These are phyloP conservation scores for Oreohelix idahoensis DNA, from an alignment of 1,140 invertebrate species.

Conservation along the genomic window DNA sequence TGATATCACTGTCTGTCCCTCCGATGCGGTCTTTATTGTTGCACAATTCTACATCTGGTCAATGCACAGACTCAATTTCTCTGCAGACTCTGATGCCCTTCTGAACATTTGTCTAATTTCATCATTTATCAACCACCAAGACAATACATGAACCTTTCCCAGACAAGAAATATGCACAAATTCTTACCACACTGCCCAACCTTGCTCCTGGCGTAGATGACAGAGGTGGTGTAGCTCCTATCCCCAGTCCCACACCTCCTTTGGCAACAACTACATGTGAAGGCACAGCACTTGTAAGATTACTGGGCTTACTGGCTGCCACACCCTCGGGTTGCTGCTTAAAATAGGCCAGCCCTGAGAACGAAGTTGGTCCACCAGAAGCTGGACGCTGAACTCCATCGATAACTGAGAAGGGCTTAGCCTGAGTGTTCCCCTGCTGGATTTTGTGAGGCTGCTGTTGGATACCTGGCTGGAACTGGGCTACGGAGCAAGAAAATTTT, in stretches of 20 bases:
- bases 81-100: too few relatives aligned
- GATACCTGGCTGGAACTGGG: not conserved
- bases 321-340: not conserved
- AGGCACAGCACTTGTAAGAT: not conserved
- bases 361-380: constrained; percentile 7
- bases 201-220: not conserved
- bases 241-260: not conserved
- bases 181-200: not conserved
- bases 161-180: not conserved
- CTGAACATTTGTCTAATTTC: too few relatives aligned
- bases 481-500: too few relatives aligned
- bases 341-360: constrained; percentile 40
- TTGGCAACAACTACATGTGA: not conserved
- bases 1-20: too few relatives aligned
- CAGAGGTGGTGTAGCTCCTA: not conserved
- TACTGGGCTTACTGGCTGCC: not conserved
- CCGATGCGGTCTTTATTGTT: too few relatives aligned
- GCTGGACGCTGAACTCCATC: not conserved
- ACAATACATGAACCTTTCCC: too few relatives aligned
- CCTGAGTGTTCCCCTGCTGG: not conserved
- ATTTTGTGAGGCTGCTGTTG: not conserved
- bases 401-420: not conserved
- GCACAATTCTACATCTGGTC: too few relatives aligned
- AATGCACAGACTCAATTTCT: too few relatives aligned
- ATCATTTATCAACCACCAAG: too few relatives aligned